Conservation (phyloP, 2,888 invertebrate genomes). For the Dryomyza anilis region DNA sequence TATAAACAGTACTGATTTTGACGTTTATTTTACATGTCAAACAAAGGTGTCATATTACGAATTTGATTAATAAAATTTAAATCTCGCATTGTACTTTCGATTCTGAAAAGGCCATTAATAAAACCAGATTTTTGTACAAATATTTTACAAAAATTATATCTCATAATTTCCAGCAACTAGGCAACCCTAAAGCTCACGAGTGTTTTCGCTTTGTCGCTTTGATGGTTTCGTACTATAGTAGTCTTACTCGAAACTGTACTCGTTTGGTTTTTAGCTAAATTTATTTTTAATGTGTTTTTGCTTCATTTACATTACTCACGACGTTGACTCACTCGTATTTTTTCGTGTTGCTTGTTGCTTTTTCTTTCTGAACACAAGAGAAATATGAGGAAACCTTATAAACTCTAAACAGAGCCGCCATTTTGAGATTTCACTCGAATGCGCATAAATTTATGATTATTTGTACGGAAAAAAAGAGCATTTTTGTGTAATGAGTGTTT, state of each 20-base stretch:
- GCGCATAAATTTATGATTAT: neutral
- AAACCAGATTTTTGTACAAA: too few species aligned
- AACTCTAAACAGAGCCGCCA: slow-evolving; percentile 28
- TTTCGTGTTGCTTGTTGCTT: neutral
- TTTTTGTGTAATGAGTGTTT: slow-evolving; percentile 8
- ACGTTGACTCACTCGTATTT: slow-evolving; percentile 5
- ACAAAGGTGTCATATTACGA: too few species aligned
- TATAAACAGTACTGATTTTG: too few species aligned
- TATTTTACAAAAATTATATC: too few species aligned
- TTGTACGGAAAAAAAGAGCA: too few species aligned
- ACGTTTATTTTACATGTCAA: too few species aligned
- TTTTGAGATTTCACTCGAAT: slow-evolving; percentile 37
- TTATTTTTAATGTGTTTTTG: too few species aligned
- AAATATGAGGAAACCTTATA: slow-evolving; percentile 3
- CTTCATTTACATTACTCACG: neutral
- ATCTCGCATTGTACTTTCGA: too few species aligned
- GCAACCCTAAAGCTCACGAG: neutral
- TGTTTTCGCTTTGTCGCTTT: neutral
- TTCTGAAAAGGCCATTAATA: too few species aligned
- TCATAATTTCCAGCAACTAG: neutral
- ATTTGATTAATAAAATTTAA: too few species aligned
- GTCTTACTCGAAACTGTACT: slow-evolving; percentile 39
- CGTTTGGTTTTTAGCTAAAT: slow-evolving; percentile 26
- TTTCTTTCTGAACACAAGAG: neutral
- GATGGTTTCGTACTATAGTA: neutral